phyloP scores from a whole-genome alignment of 2,888 invertebrate species.

The Palloptera scutellata region DNA sequence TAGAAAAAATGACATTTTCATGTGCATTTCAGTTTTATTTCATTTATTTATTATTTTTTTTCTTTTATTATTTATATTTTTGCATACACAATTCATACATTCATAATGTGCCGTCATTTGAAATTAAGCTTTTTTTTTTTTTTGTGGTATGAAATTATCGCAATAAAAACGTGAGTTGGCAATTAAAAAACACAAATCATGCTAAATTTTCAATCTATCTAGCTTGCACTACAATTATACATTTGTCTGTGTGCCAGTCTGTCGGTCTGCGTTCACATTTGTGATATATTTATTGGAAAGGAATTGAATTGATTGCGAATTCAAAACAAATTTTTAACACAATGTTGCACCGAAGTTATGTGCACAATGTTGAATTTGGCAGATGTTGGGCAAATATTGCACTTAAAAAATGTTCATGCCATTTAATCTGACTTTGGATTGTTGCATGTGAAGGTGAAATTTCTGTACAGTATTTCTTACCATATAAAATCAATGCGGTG shows the following conservation, averaged over 20 bases:
- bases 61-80: background rate
- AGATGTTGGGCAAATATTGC: background rate
- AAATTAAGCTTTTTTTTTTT: too few relatives aligned
- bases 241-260: slow-evolving; percentile 1
- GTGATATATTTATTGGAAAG: too few relatives aligned
- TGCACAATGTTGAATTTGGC: background rate
- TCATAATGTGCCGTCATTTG: background rate
- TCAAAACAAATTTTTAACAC: slow-evolving; percentile 2
- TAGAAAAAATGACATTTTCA: too few relatives aligned
- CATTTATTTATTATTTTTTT: background rate
- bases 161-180: too few relatives aligned
- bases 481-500: background rate
- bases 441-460: background rate
- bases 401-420: background rate
- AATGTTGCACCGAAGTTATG: background rate
- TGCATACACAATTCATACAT: background rate
- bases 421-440: background rate
- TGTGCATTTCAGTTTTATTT: background rate
- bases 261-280: too few relatives aligned
- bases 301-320: background rate
- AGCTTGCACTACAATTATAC: background rate
- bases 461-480: background rate
- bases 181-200: too few relatives aligned
- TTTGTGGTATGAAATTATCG: too few relatives aligned
- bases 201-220: too few relatives aligned